Percentiles rank a stretch among this genome's conserved stretches.
These are phyloP conservation scores for Synergus umbraculus DNA, from an alignment of 2,888 invertebrate species.

Conservation along the genomic window DNA sequence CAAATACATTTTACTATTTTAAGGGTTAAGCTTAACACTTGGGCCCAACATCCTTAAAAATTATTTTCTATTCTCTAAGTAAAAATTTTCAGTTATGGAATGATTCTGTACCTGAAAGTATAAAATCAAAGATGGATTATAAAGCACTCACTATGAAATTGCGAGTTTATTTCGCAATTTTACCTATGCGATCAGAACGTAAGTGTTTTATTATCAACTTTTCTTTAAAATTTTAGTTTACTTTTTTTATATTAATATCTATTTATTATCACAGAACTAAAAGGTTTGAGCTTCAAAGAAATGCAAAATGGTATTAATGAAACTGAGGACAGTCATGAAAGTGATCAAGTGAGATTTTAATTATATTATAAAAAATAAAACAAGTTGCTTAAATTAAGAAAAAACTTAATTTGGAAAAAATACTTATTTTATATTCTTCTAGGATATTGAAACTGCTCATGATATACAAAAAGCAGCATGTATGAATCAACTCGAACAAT, in stretches of 20 bases:
- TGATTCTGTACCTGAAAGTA: conserved; percentile 60
- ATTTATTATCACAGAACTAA: conserved; percentile 39
- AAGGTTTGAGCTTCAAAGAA: conserved; percentile 18
- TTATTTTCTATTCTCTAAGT: not conserved
- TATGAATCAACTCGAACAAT: conserved; percentile 73
- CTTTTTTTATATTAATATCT: not conserved
- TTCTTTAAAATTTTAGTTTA: not conserved
- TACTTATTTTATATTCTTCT: not conserved
- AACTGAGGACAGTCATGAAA: conserved; percentile 41
- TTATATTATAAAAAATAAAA: not conserved
- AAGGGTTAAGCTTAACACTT: too few species aligned
- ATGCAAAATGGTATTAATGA: conserved; percentile 40
- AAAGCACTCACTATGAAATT: conserved; percentile 72
- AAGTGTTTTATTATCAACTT: conserved; percentile 44
- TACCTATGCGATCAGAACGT: conserved; percentile 61
- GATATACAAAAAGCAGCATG: conserved; percentile 47
- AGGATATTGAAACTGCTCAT: conserved; percentile 46
- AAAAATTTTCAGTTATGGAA: conserved; percentile 67
- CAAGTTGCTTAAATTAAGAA: not conserved
- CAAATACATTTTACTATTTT: not conserved
- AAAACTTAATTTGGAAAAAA: not conserved
- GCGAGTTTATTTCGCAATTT: conserved; percentile 71
- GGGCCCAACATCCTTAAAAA: not conserved
- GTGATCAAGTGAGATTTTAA: conserved; percentile 37
- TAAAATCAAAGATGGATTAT: conserved; percentile 64